Evolutionary conservation across 1,140 invertebrate species (phyloP), one percentile per base, ranked within the genome.

Genomic region (Galendromus occidentalis): DNA sequence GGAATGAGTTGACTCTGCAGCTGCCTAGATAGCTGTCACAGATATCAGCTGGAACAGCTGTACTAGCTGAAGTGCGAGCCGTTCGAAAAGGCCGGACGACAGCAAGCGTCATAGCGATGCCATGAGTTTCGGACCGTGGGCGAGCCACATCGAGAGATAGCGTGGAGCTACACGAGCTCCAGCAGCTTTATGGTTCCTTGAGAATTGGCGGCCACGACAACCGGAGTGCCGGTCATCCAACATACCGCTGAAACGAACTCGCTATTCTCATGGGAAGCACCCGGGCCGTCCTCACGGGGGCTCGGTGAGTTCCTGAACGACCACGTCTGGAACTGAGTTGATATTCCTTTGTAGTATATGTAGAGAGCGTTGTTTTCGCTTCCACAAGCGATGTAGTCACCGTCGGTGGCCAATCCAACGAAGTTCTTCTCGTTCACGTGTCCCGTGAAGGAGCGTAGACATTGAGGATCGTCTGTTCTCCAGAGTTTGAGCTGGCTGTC

Each of bases 351-450:
- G 73, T 93, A 95, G 76, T 95, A 97, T 64, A 96, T 80, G 76
- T 91, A 95, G 1, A 96, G 77, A 1, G 90, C 84, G 76, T 95
- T 95, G 73, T 95, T 94, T 78, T 97, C 91, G 14, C 90, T 94
- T 51, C 92, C 93, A 79, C 91, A 95, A 2, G 89, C 89, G 22
- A 97, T 83, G 75, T 92, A 95, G 73, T 91, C 86, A 1, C 90
- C 91, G 77, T 95, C 88, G 0, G 90, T 93, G 0, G 91, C 89
- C n/a, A 97, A 75, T 0, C 92, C 92, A 9, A 97, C 91, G 79
- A 96, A 97, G 75, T 95, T 95, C 74, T 95, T 96, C 75, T 96
- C 92, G 76, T 97, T 97, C 1, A 86, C 81, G 77, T 97, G 91
- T 1, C 89, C 90, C n/a, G 85, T 83, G 76, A 94, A 91, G 1